These are phyloP conservation scores for Okapia johnstoni DNA, from an alignment of 2,113 vertebrate species.

Conservation along the genomic window DNA sequence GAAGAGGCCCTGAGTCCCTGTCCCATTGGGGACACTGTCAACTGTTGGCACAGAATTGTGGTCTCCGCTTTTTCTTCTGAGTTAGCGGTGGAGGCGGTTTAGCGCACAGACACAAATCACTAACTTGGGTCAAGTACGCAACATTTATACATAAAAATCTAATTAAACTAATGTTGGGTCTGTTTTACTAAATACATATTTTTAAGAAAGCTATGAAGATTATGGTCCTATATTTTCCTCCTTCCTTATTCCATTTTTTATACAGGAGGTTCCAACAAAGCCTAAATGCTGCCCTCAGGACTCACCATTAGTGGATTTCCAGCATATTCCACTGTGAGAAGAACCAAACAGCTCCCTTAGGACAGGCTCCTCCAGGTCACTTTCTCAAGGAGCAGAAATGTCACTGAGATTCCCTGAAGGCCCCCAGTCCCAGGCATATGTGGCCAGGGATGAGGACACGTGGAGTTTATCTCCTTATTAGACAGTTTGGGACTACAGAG, in stretches of 20 bases:
- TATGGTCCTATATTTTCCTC: not conserved
- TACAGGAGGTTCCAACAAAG: not conserved
- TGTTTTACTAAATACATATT: not conserved
- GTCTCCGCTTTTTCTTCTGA: not conserved
- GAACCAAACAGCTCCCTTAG: accelerated
- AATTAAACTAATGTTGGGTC: not conserved
- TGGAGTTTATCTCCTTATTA: too few species aligned
- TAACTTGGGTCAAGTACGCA: not conserved
- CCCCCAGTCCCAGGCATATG: accelerated
- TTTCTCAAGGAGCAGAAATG: not conserved
- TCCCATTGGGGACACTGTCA: accelerated
- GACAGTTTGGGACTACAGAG: accelerated
- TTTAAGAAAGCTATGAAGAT: not conserved
- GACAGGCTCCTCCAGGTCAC: too few species aligned
- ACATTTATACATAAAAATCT: not conserved
- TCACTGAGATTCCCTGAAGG: not conserved
- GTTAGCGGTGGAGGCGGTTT: not conserved
- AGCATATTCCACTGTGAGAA: accelerated
- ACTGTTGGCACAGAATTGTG: accelerated
- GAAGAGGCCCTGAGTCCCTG: not conserved
- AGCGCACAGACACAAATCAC: not conserved
- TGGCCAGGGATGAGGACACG: not conserved
- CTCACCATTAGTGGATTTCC: accelerated
- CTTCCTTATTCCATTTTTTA: too few species aligned
- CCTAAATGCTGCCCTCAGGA: not conserved